phyloP scores from a whole-genome alignment of 2,888 invertebrate species.

The Scaptodrosophila latifasciaeformis region DNA sequence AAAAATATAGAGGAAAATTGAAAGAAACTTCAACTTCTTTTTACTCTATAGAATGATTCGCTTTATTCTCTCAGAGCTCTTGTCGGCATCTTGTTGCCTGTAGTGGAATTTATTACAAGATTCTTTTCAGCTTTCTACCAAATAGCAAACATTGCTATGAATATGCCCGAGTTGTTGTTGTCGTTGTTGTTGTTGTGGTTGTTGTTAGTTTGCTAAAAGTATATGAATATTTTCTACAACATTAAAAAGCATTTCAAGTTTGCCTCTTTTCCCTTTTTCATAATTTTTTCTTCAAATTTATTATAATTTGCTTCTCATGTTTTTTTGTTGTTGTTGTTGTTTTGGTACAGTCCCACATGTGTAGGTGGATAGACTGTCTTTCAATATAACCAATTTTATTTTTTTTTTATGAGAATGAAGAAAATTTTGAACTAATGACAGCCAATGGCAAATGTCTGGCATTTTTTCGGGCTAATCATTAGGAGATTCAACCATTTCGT shows the following conservation, averaged over 20 bases:
- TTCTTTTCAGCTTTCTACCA: constrained; percentile 50
- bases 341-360: too few relatives aligned
- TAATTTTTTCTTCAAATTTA: constrained; percentile 48
- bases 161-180: constrained; percentile 41
- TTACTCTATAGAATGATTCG: constrained; percentile 5
- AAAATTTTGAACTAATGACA: constrained; percentile 61
- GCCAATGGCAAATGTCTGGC: constrained; percentile 17
- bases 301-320: constrained; percentile 36
- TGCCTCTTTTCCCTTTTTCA: constrained; percentile 37
- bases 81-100: constrained; percentile 54
- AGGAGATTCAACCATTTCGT: neutral
- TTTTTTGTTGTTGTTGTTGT: too few relatives aligned
- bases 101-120: constrained; percentile 67
- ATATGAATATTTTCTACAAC: constrained; percentile 56
- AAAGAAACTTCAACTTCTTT: neutral
- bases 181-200: constrained; percentile 21
- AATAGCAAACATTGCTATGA: constrained; percentile 28
- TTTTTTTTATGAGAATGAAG: constrained; percentile 1
- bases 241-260: constrained; percentile 64
- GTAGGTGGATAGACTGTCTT: too few relatives aligned
- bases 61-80: constrained; percentile 7
- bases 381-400: too few relatives aligned
- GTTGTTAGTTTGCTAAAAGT: constrained; percentile 21
- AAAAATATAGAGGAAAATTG: neutral
- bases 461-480: constrained; percentile 2